These are phyloP conservation scores for Sylvietta virens DNA, from an alignment of 2,113 vertebrate genomes.

Conservation along the genomic window DNA sequence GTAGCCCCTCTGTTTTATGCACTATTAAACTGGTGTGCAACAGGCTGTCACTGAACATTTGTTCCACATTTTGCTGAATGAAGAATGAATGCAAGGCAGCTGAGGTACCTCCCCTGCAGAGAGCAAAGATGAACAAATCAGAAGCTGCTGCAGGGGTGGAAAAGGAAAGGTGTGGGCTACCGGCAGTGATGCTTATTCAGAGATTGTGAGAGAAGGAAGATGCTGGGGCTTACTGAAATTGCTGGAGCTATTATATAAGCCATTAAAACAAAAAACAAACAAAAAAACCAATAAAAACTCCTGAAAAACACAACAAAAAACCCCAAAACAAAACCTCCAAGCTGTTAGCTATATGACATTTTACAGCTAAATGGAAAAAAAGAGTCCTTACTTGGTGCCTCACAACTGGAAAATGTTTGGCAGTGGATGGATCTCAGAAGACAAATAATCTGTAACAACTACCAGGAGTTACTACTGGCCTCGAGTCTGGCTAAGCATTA, in stretches of 20 bases:
- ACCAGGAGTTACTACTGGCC: not conserved
- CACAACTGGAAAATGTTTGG: not conserved
- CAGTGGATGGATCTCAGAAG: not conserved
- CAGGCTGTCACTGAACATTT: slow-evolving; percentile 26
- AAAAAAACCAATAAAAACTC: not conserved
- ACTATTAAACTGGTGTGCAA: slow-evolving; percentile 23
- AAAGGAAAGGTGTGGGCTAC: not conserved
- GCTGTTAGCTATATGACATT: not conserved
- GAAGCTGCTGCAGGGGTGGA: not conserved
- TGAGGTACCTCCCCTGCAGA: not conserved
- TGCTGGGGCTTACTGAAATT: not conserved
- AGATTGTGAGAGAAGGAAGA: not conserved
- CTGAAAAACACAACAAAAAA: not conserved
- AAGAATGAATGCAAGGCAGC: not conserved
- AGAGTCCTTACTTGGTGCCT: not conserved
- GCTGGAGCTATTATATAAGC: not conserved
- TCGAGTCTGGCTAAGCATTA: not conserved
- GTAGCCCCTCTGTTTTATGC: slow-evolving; percentile 15
- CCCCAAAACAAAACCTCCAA: not conserved
- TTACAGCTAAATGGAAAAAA: not conserved
- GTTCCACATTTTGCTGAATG: slow-evolving; percentile 31
- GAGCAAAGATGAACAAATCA: not conserved
- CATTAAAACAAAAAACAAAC: not conserved
- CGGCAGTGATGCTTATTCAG: not conserved
- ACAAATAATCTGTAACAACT: not conserved